Percentiles rank a stretch among this genome's conserved stretches.
Evolutionary conservation across 1,140 invertebrate genomes (phyloP).

Genomic region (Branchinecta lindahli): DNA sequence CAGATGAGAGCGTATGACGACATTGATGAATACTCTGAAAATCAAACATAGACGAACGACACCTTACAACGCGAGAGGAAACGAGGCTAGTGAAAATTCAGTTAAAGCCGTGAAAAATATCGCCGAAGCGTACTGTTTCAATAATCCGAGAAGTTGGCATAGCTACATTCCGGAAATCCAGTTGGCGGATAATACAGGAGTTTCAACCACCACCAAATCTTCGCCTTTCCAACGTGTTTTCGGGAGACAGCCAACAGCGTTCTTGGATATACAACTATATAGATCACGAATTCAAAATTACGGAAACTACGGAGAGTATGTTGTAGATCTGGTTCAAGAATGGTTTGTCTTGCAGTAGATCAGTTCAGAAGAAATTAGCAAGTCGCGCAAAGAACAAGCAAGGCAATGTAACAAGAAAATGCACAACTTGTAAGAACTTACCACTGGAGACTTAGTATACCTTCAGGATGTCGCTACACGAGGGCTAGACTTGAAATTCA

Average conservation of each 20-base stretch:
- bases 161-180: neutral
- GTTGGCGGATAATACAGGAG: neutral
- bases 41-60: neutral
- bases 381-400: constrained; percentile 1
- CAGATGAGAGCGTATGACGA: neutral
- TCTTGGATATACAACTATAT: neutral
- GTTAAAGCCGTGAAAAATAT: neutral
- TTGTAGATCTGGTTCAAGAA: neutral
- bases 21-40: neutral
- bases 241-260: neutral
- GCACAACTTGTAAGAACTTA: no score
- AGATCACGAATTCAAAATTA: neutral
- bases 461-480: neutral
- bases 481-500: neutral
- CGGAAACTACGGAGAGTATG: neutral
- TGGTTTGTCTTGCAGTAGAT: neutral
- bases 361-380: neutral
- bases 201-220: neutral
- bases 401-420: constrained; percentile 1
- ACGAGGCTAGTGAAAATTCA: neutral
- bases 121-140: neutral
- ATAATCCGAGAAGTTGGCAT: neutral
- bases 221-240: neutral
- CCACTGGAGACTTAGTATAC: neutral
- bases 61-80: neutral